Base-by-base conservation (phyloP, 1,140 invertebrate genomes). In the Drosophila insularis region DNA sequence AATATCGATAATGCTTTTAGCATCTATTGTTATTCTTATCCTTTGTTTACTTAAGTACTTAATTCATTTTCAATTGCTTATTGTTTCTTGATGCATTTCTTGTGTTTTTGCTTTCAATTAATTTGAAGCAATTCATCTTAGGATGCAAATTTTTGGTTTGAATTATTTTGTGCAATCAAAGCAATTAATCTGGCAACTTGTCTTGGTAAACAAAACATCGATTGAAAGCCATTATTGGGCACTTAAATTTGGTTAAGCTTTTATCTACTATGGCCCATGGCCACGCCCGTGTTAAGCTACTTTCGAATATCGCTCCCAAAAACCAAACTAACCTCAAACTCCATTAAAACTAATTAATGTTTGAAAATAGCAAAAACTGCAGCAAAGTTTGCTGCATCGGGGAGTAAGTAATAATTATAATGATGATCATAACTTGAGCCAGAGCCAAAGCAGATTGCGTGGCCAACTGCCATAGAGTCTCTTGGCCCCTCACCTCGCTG, bases 341-440 rank as follows among this genome's bases (percentile, higher is more conserved):
- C 74, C 71, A 85, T 81, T 87, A 78, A 81, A 86, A 78, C 74
- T 78, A 74, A 85, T 85, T 85, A 87, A 81, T 69, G 66, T 64
- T 78, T 10, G 50, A 66, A 53, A 63, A 66, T 66, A 59, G 32
- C 61, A 50, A 31, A 54, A 46, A 39, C n/a, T 80, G 77, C 66
- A 74, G 63, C 69, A 60, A 71, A 78, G 66, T 63, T 59, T 4
- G 62, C 61, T 65, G 54, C 62, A 61, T 13, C 40, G 7, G 32
- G 61, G 23, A 56, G 58, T 37, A 67, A 75, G 73, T 81, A 78
- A 86, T 64, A 58, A 71, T 67, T 74, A 62, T 63, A 63, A 46
- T 58, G 69, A 56, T 71, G 74, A 73, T 66, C 75, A 81, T 37
- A 61, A 43, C 61, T 54, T 60, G 66, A 35, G 37, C 32, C 58